Percentiles rank a stretch among this genome's conserved stretches.
Conservation (phyloP, 64 coral and sea anemone species). For the Catalaphyllia jardinei region DNA sequence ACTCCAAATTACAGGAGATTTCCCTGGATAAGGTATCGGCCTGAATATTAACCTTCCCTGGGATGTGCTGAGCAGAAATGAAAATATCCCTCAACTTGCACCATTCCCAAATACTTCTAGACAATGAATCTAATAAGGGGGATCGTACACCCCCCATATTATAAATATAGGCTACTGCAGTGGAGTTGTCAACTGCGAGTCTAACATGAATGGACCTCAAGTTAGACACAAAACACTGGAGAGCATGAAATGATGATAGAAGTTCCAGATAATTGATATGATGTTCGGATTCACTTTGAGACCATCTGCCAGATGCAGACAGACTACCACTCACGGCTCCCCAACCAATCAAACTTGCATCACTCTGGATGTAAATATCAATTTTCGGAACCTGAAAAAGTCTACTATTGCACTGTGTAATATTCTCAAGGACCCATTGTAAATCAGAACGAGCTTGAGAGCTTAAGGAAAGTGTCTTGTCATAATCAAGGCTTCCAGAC, state of each 20-base stretch:
- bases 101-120: constrained; percentile 17
- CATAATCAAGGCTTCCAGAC: constrained; percentile 25
- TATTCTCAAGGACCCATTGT: constrained; percentile 33
- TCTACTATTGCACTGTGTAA: constrained; percentile 35
- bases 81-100: constrained; percentile 49
- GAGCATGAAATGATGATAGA: constrained; percentile 26
- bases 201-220: constrained; percentile 19
- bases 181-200: constrained; percentile 40
- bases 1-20: constrained; percentile 46
- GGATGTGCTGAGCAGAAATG: constrained; percentile 58
- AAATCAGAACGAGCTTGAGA: constrained; percentile 30
- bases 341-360: constrained; percentile 61
- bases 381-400: constrained; percentile 16
- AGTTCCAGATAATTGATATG: constrained; percentile 50
- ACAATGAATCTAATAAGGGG: neutral
- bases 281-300: neutral
- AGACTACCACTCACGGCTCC: constrained; percentile 13
- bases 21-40: constrained; percentile 44
- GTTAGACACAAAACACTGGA: constrained; percentile 30
- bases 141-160: constrained; percentile 53
- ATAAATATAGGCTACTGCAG: constrained; percentile 50
- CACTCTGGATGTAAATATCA: constrained; percentile 30
- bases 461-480: neutral
- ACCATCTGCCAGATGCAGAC: constrained; percentile 22
- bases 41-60: constrained; percentile 51